Evolutionary conservation across 2,888 invertebrate genomes (phyloP), one percentile per base, ranked within the genome.

Genomic region (Pyrgus malvae): DNA sequence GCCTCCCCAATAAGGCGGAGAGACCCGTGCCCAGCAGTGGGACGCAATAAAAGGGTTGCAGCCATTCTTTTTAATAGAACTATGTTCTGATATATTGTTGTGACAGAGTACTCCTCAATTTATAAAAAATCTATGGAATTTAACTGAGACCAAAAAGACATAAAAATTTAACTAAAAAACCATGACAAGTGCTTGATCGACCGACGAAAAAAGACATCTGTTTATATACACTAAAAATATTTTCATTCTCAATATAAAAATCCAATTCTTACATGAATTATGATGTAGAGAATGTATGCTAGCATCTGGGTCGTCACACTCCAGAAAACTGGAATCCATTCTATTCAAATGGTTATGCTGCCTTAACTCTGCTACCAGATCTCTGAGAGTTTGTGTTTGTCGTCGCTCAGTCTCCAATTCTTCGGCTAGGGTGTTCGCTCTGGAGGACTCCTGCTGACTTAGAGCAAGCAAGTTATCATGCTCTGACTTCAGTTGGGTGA

Each of bases 401-500:
- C 67, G 68, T 1, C 76, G 70, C 60, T 88, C 88, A 0, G 51
- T 57, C 2, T 82, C 83, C 54, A 89, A 61, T 50, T 88, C 80
- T 0, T 81, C 80, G 0, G 72, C 64, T 1, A 90, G 64, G 37
- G 76, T 70, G 1, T 48, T 58, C 0, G 76, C 78, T 2, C 74
- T 72, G 0, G 62, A 55, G 0, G 70, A 63, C 62, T 88, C 85
- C 51, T 80, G 67, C 57, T 84, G 82, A 51, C 75, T 78, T 12
- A 78, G 54, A 0, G 68, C 19, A 1, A 83, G 31, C 77, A 79
- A 83, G 63, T 83, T 83, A 57, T 87, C 84, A 1, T 86, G 74
- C 29, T 90, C 87, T 8, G 72, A 68, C 61, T 83, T 86, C 1
- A 89, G 67, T 53, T 90, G 89, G 6, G 91, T 90, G 16, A 93